Evolutionary conservation across 2,113 vertebrate genomes (phyloP), one percentile per base, ranked within the genome.

Genomic region (Enhydra lutris): DNA sequence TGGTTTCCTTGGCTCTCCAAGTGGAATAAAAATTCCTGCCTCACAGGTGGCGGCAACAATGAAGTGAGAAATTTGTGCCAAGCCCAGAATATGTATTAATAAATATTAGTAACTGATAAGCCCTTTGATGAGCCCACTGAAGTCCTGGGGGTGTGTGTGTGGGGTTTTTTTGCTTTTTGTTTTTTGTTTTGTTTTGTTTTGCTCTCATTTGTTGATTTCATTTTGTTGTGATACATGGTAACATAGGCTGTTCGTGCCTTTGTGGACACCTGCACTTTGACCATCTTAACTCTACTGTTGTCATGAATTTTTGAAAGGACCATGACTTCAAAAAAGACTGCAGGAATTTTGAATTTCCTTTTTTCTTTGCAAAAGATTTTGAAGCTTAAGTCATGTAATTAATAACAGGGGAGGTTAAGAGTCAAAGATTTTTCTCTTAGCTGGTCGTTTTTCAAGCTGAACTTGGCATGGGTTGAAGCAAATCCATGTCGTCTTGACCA

Each of bases 341-440:
- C 79, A 86, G 91, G 45, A 31, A 83, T 98, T 98, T 94, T 93
- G 65, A 95, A 87, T 95, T 89, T 59, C 47, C 79, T 96, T 93
- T 42, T 88, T 94, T 96, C 98, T 98, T 97, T 95, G 65, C 55
- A 93, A 95, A 69, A 97, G 89, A 94, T 95, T 97, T 97, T 93
- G 93, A 96, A 90, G 79, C 74, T 94, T 82, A 92, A 97, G 47
- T 97, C 29, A 52, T 8, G 0, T 92, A 97, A 91, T 98, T 97
- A 98, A 87, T 96, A 96, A 42, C 96, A 98, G 95, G 50, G 31
- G 45, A 97, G 97, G 67, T 97, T 97, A 97, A 98, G 89, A 98
- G 83, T 98, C 96, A 98, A 76, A 90, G 92, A 83, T 92, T 97
- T 98, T 98, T 95, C 74, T 96, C 93, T 93, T 34, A 57, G 52